Evolutionary conservation across 2,888 invertebrate genomes (phyloP), one percentile per base, ranked within the genome.

Genomic region (Halictus quadricinctus): DNA sequence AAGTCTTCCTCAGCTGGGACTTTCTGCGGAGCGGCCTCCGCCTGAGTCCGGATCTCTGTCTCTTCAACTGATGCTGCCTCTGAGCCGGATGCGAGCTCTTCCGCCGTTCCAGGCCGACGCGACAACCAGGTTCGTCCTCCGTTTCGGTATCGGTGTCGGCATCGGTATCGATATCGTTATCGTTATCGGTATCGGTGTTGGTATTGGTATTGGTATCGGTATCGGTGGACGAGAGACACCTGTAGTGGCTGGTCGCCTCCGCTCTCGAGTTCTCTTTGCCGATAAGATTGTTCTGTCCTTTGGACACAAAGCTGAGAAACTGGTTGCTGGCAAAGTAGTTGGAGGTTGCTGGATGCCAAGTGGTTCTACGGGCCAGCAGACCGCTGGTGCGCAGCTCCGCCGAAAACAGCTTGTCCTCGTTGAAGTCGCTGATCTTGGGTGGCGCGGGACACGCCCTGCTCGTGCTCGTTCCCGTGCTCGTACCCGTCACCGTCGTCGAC

Each of bases 391-490:
- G 87, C 21, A 94, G 87, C 58, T 93, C 93, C 76, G 93, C 93
- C 43, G 92, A 94, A 73, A 93, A 94, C 41, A 94, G 89, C 54
- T 94, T 93, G 58, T 95, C 95, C 83, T 94, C 94, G 90, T 94
- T 94, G 87, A 94, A 94, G 78, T 95, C 95, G 81, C 94, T 94
- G 81, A 94, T 94, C 81, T 94, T 94, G 15, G 64, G 64, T 10
- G 93, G 93, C 1, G 78, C 76, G 0, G 1, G 77, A 64, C 29
- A 64, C 6, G 64, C 25, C 64, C 15, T 29, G 15, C 13, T 64
- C 29, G 29, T 58, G 10, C n/a, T n/a, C n/a, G 58, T 58, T 10
- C n/a, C 10, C n/a, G n/a, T 58, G 1, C 58, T 12, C 2, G 54
- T 54, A 2, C 21, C 54, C 18, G 36, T 66, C 36, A 36, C 36